Conservation (phyloP, 2,797 vertebrate species). For the Oceanodroma leucorhoa region DNA sequence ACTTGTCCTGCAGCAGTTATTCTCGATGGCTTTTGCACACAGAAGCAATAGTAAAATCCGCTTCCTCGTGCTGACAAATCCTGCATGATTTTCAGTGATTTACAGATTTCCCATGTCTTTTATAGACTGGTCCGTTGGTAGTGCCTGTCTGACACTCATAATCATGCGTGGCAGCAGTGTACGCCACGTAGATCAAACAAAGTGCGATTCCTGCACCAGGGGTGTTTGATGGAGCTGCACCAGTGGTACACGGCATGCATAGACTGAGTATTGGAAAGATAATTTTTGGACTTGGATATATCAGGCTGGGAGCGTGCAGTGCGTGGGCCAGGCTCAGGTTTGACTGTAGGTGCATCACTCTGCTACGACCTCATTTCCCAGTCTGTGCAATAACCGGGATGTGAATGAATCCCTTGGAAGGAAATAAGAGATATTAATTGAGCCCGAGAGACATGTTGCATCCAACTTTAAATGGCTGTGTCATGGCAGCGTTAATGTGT, state of each 20-base stretch:
- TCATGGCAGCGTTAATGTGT: no score
- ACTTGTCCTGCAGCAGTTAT: background rate
- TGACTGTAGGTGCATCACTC: background rate
- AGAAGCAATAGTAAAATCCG: rapidly evolving
- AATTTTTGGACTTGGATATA: background rate
- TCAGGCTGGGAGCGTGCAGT: background rate
- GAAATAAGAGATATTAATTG: background rate
- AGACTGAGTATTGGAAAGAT: background rate
- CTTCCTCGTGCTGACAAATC: background rate
- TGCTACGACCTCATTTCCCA: background rate
- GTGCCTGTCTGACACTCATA: background rate
- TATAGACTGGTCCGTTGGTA: rapidly evolving
- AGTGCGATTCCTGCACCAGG: rapidly evolving
- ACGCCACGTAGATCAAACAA: rapidly evolving
- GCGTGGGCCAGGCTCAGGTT: background rate
- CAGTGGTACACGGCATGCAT: background rate
- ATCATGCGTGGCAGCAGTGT: background rate
- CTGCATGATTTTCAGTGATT: rapidly evolving
- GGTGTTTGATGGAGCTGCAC: background rate
- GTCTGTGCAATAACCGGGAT: background rate
- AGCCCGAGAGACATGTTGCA: background rate
- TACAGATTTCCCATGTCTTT: no score
- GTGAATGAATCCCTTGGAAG: background rate
- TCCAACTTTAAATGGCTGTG: no score
- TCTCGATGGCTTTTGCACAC: rapidly evolving